These are phyloP conservation scores for Bryconaethiops microstoma DNA, from an alignment of 2,797 vertebrate genomes.

Conservation along the genomic window DNA sequence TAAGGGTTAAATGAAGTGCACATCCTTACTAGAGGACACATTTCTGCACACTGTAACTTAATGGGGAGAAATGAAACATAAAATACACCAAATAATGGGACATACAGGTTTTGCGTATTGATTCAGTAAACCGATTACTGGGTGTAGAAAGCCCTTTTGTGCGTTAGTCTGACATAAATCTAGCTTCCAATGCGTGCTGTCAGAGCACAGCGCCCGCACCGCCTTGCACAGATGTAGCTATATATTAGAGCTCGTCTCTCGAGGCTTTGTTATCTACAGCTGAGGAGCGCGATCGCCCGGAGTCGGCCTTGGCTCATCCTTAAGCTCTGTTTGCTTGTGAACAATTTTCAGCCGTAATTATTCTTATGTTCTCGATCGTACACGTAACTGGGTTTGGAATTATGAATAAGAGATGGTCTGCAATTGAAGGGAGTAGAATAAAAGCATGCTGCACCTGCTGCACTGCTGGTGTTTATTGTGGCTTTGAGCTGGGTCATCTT, in stretches of 20 bases:
- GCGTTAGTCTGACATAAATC: conserved; percentile 31
- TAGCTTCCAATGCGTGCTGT: conserved; percentile 11
- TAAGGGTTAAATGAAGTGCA: no score
- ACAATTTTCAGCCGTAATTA: neutral
- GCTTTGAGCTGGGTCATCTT: conserved; percentile 42
- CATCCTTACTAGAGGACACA: no score
- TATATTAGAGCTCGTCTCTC: conserved; percentile 18
- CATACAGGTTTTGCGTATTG: conserved; percentile 31
- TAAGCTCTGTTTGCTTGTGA: conserved; percentile 9
- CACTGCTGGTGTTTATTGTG: conserved; percentile 47
- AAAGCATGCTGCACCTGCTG: conserved; percentile 49
- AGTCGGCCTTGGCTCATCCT: conserved; percentile 19
- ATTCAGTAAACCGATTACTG: conserved; percentile 32
- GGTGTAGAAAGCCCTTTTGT: conserved; percentile 3
- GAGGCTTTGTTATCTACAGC: conserved; percentile 14
- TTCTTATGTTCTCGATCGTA: neutral
- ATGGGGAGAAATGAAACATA: no score
- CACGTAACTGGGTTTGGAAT: conserved; percentile 37
- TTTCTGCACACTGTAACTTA: no score
- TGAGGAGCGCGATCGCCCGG: conserved; percentile 13
- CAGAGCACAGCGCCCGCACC: neutral
- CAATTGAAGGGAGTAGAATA: conserved; percentile 49
- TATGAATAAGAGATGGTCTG: conserved; percentile 34
- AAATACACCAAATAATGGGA: neutral
- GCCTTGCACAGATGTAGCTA: conserved; percentile 13